A percentile compares a stretch with the other conserved stretches of the same genome.
Evolutionary conservation across 2,113 vertebrate species (phyloP).

Genomic region (Cryptomyrus ogoouensis): DNA sequence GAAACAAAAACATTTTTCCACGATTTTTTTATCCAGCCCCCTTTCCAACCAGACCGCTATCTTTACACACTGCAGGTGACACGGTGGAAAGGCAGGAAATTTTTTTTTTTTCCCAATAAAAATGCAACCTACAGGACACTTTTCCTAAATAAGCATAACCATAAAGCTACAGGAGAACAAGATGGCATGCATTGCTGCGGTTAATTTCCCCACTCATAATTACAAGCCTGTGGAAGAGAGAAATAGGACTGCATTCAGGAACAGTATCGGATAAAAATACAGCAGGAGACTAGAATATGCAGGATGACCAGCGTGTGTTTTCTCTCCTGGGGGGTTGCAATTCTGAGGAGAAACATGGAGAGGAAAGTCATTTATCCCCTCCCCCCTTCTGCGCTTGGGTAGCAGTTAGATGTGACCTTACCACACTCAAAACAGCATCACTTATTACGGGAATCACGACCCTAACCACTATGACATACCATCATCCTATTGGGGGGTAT

Average conservation of each 20-base stretch:
- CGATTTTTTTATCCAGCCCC: background rate
- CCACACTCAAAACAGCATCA: background rate
- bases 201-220: background rate
- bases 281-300: background rate
- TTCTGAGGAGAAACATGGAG: background rate
- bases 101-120: background rate
- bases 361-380: background rate
- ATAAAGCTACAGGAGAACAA: background rate
- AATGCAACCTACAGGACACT: background rate
- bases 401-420: background rate
- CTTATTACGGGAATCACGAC: background rate
- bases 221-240: background rate
- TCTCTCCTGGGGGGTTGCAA: background rate
- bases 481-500: background rate
- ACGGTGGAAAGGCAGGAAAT: background rate
- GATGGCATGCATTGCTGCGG: background rate
- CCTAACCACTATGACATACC: background rate
- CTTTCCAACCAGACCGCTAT: background rate
- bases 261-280: background rate
- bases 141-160: background rate
- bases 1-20: background rate
- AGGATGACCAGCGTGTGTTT: background rate
- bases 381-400: background rate
- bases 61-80: slow-evolving; percentile 12
- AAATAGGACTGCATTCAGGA: background rate